phyloP scores from a whole-genome alignment of 2,113 vertebrate species.

The Anolis carolinensis region DNA sequence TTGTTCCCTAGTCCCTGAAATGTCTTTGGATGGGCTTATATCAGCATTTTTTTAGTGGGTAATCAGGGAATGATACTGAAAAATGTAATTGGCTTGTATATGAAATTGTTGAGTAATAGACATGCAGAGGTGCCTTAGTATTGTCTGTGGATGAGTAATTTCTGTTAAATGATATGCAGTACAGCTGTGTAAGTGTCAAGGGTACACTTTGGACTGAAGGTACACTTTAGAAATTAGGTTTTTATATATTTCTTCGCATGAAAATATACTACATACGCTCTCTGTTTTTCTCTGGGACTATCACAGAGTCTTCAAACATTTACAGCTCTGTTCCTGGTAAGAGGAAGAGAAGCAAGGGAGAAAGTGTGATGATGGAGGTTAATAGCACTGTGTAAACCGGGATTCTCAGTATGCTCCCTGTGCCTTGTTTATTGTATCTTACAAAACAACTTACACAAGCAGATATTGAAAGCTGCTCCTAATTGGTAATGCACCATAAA shows the following conservation, averaged over 20 bases:
- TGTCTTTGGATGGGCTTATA: constrained; percentile 70
- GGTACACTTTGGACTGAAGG: constrained; percentile 74
- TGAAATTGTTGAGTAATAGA: constrained; percentile 71
- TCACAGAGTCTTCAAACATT: constrained; percentile 70
- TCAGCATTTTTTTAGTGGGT: constrained; percentile 79
- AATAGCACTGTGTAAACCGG: constrained; percentile 49
- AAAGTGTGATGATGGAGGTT: constrained; percentile 52
- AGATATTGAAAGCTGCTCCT: constrained; percentile 60
- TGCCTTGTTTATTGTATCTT: constrained; percentile 48
- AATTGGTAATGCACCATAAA: constrained; percentile 63
- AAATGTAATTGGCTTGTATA: constrained; percentile 74
- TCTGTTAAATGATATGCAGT: constrained; percentile 72
- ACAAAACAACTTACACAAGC: constrained; percentile 47
- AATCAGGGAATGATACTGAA: constrained; percentile 73
- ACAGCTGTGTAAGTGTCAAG: constrained; percentile 63
- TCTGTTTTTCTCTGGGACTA: constrained; percentile 72
- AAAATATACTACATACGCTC: constrained; percentile 75
- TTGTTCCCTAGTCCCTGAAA: constrained; percentile 68
- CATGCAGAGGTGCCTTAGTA: constrained; percentile 62
- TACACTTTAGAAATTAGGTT: constrained; percentile 68
- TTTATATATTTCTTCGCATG: constrained; percentile 57
- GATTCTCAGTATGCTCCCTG: constrained; percentile 43
- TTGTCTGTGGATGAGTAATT: constrained; percentile 71
- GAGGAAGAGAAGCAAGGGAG: constrained; percentile 37
- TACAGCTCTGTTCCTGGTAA: constrained; percentile 59